Base-by-base conservation (phyloP, 1,140 invertebrate genomes). In the Diorhabda sublineata region DNA sequence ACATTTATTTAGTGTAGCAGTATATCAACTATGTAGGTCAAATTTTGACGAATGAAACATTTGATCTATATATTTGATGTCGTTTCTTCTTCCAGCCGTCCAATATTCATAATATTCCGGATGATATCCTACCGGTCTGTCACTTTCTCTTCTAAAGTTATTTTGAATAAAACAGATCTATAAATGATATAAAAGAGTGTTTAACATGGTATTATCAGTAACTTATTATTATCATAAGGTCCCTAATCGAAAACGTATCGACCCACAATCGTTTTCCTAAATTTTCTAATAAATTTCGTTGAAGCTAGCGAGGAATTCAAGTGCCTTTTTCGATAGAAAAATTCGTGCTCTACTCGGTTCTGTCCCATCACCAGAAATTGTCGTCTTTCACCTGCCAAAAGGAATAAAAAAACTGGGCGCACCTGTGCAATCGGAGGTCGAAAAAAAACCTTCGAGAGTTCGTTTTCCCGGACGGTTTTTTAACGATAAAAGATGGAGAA, bases 21-120 rank as follows among this genome's bases (percentile, higher is more conserved):
- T 1, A 26, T 26, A 26, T 26, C 1, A 26, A 26, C 26, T 26
- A 26, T 26, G 0, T 1, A 26, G 26, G 26, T 26, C 26, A 26
- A 26, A 26, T 26, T 26, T 26, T 26, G 26, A 26, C 26, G 26
- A 26, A 26, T 26, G 26, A 26, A 8, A 59, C 11, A 60, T 4
- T 60, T 62, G 42, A 42, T 67, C 44, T 4, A 72, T 42, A 11
- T 65, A 5, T 64, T 66, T 26, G 4, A 64, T 47, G 6, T 73
- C 65, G 4, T 42, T 43, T 41, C 61, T 43, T 63, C 52, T 70
- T 41, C 71, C 71, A 42, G 61, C 59, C 8, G 60, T 68, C 69
- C 69, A 73, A 61, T 57, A 70, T 58, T 73, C 66, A 52, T 70
- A 73, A 3, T 68, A 43, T 9, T 70, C 62, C n/a, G 66, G 61